A percentile compares a stretch with the other conserved stretches of the same genome.
These are phyloP conservation scores for Gulo gulo DNA, from an alignment of 2,113 vertebrate species.

Conservation along the genomic window DNA sequence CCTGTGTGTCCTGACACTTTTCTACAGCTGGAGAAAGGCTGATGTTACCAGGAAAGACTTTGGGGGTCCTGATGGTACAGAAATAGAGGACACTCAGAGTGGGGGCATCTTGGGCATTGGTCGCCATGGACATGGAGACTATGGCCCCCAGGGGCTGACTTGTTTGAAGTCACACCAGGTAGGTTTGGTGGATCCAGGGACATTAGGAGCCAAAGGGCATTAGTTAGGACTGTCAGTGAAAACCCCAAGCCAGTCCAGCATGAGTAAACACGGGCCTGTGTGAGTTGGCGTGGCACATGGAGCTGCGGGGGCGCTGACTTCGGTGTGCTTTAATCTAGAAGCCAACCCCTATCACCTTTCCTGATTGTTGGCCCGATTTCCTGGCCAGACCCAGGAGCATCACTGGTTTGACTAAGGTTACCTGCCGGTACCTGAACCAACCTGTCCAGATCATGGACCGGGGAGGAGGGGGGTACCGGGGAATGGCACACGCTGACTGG, in stretches of 20 bases:
- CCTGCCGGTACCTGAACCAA: not conserved
- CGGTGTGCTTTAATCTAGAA: not conserved
- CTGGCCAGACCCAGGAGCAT: not conserved
- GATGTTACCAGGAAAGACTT: not conserved
- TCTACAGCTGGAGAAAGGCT: not conserved
- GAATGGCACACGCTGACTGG: not conserved
- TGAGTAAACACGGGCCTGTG: not conserved
- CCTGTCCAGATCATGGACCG: not conserved
- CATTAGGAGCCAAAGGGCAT: not conserved
- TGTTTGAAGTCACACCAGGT: not conserved
- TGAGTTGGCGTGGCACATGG: rapidly evolving
- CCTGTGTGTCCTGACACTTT: not conserved
- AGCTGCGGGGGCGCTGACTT: not conserved
- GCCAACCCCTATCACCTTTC: not conserved
- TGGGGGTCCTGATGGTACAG: not conserved
- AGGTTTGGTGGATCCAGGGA: not conserved
- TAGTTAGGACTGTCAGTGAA: not conserved
- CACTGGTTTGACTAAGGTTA: not conserved
- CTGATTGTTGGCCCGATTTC: not conserved
- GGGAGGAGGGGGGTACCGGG: too few species aligned
- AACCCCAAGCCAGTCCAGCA: not conserved
- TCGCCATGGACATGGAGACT: not conserved
- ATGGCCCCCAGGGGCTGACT: not conserved
- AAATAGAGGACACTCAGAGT: not conserved
- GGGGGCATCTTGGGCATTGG: not conserved